Base-by-base conservation (phyloP, 1,140 invertebrate genomes). In the Parasteatoda tepidariorum region DNA sequence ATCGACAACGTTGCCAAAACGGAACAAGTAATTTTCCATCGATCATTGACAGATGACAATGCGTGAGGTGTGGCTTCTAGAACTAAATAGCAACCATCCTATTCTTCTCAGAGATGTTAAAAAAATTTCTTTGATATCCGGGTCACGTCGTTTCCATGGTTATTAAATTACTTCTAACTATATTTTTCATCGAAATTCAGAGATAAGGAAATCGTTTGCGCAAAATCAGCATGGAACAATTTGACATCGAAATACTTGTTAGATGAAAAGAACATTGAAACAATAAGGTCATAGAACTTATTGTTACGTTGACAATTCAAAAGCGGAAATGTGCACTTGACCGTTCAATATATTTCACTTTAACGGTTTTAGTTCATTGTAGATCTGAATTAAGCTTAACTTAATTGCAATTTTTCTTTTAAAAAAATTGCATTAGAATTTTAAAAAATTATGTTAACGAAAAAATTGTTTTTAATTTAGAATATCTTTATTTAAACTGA, bases 101-200 rank as follows among this genome's bases (percentile, higher is more conserved):
- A 48, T 48, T 18, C 18, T 48, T 41, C 18, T 48, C 38, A 48
- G 9, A 48, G 38, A 48, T 48, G 38, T 13, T 13, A 48, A 41
- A 41, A 48, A 48, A 48, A 28, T 22, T 18, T 48, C 11, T 30
- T 33, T 33, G 18, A 31, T 70, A 70, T 70, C 38, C 34, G 34
- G 67, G 67, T 70, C 67, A 70, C 26, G 33, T 28, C 11, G 67
- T 70, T 70, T n/a, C 24, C 38, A 70, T 70, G 34, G 67, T 70
- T 70, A 70, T 38, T 33, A 70, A 70, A 70, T 70, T 70, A 26
- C 34, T 70, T 48, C 67, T 70, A 54, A 70, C n/a, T 70, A 26
- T 5, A 70, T n/a, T 41, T 70, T 70, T 26, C 41, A 48, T 54
- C 26, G 67, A 38, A 31, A 28, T n/a, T 18, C n/a, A 31, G 9